phyloP scores from a whole-genome alignment of 2,113 vertebrate genomes.

The Phylloscopus whistleri region DNA sequence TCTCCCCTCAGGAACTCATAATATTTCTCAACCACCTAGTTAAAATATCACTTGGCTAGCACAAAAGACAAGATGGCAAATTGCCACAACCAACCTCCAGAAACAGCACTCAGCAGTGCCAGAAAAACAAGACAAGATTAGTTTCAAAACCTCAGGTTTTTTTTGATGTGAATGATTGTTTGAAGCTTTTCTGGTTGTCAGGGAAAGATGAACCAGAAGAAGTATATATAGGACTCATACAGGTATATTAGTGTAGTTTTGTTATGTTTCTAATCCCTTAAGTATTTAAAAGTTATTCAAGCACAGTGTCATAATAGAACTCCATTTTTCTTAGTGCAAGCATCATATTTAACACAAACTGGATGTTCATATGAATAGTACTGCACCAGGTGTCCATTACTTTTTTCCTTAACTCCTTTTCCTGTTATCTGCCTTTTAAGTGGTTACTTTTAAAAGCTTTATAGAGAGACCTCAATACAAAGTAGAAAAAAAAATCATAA shows the following conservation, averaged over 20 bases:
- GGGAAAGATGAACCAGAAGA: not conserved
- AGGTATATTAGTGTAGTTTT: not conserved
- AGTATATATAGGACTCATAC: not conserved
- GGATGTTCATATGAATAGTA: not conserved
- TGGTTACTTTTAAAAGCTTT: not conserved
- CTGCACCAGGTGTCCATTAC: not conserved
- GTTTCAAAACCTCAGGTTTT: not conserved
- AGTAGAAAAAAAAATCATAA: not conserved
- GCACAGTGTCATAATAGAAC: not conserved
- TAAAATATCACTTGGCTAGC: conserved; percentile 39
- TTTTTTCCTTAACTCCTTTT: not conserved
- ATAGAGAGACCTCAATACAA: not conserved
- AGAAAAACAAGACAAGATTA: not conserved
- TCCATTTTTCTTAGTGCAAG: not conserved
- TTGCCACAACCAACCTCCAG: not conserved
- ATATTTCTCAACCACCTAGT: conserved; percentile 42
- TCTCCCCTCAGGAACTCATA: not conserved
- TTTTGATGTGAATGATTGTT: not conserved
- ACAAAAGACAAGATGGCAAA: conserved; percentile 15
- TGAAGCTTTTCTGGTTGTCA: not conserved
- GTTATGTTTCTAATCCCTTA: not conserved
- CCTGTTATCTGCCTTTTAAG: not conserved
- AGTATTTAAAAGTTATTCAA: not conserved
- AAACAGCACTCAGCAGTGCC: not conserved
- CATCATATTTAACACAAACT: not conserved